Conservation (phyloP, 2,797 vertebrate species). For the Australoheros facetus region DNA sequence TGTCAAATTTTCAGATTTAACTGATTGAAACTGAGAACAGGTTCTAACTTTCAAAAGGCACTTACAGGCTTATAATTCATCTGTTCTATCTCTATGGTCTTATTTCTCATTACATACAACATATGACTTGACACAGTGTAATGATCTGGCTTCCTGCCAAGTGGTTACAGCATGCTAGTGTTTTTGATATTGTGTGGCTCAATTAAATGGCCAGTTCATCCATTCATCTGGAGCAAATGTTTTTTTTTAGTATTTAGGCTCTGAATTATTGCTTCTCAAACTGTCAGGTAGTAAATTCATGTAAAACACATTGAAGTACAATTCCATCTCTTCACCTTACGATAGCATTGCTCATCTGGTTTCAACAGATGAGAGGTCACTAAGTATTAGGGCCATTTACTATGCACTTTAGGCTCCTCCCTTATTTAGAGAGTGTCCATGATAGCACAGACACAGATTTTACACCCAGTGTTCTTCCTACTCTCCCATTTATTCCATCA, state of each 20-base stretch:
- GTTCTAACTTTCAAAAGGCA: slow-evolving; percentile 13
- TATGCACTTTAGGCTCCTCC: neutral
- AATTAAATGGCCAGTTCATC: neutral
- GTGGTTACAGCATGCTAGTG: neutral
- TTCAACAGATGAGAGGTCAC: neutral
- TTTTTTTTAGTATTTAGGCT: neutral
- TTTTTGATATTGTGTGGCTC: neutral
- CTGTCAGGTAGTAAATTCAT: neutral
- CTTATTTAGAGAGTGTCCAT: neutral
- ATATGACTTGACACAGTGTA: neutral
- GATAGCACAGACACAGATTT: neutral
- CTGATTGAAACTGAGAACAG: slow-evolving; percentile 35
- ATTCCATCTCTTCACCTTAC: neutral
- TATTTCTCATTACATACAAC: neutral
- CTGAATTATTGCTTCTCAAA: slow-evolving; percentile 1
- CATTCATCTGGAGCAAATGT: neutral
- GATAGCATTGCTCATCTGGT: neutral
- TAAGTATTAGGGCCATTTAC: neutral
- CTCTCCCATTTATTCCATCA: neutral
- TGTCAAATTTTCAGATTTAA: slow-evolving; percentile 41
- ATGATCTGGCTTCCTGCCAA: neutral
- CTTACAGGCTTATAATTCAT: neutral
- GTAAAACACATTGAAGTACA: neutral
- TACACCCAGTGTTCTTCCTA: neutral
- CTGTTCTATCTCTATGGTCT: neutral